Base-by-base conservation (phyloP, 2,888 invertebrate genomes). In the Anagyrus pseudococci region DNA sequence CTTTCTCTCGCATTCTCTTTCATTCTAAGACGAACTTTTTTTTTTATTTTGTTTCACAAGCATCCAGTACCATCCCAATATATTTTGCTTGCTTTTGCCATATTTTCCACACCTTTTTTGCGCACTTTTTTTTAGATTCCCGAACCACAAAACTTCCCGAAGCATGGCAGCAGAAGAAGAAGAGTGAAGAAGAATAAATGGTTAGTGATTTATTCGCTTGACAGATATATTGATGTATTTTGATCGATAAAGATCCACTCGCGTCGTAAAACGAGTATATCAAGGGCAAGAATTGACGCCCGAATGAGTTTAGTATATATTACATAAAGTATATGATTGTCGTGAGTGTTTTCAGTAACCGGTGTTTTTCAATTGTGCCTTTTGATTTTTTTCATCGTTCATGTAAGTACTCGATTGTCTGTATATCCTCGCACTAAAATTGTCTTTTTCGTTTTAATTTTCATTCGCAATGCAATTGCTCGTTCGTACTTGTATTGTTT, bases 161-260 rank as follows among this genome's bases (percentile, higher is more conserved):
- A 70, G 69, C 68, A 68, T 58, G 58, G 56, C 54, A 61, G 64
- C 41, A 68, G 50, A 65, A 58, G 58, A 58, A 59, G 53, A 56
- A 58, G 47, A 62, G 44, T 62, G 48, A 62, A 59, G 54, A 64
- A 52, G 40, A 47, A 58, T 62, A 53, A 50, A 54, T 43, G 37
- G 57, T 66, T 62, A 62, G 62, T 63, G 47, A 25, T 62, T 58
- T 43, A 29, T 60, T 57, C 47, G 17, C n/a, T 53, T 22, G 53
- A 58, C 47, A 57, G 17, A 33, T 40, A 37, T 23, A 48, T 58
- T 44, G 26, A n/a, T n/a, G n/a, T 29, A 19, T 57, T 47, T 46
- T 61, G 22, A 46, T 43, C 15, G 33, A 33, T 10, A 48, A 19
- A 8, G 29, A 54, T 46, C 54, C 61, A 61, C 46, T 59, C 41